These are phyloP conservation scores for Tor tambroides DNA, from an alignment of 2,113 vertebrate genomes.

Conservation along the genomic window DNA sequence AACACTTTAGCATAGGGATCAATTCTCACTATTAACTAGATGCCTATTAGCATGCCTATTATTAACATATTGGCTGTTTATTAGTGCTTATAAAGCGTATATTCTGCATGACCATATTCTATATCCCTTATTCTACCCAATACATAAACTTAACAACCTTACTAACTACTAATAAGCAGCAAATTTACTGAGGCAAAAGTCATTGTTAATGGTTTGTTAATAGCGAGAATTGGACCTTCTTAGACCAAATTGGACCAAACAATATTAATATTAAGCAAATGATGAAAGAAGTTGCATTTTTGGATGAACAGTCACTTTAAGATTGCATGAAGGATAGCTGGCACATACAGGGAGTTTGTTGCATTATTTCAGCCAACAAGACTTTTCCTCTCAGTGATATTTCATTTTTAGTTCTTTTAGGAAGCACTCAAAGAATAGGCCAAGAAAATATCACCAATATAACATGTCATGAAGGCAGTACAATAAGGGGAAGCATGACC, in stretches of 20 bases:
- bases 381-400: conserved; percentile 17
- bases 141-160: no score
- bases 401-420: conserved; percentile 27
- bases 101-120: no score
- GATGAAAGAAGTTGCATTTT: background rate
- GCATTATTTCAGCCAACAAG: conserved; percentile 13
- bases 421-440: conserved; percentile 36
- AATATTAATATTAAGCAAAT: background rate
- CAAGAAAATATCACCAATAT: conserved; percentile 39
- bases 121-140: no score
- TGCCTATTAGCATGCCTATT: no score
- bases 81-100: no score
- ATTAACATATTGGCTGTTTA: no score
- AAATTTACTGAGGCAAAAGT: no score
- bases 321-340: background rate
- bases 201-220: no score
- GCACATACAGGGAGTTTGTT: background rate
- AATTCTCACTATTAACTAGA: no score
- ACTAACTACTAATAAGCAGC: no score
- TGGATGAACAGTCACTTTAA: background rate
- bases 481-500: conserved; percentile 19
- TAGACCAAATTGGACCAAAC: background rate
- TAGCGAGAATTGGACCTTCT: no score
- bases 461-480: conserved; percentile 34
- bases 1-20: no score